These are phyloP conservation scores for Drosophila pseudoobscura DNA, from an alignment of 1,140 invertebrate genomes.

Conservation along the genomic window DNA sequence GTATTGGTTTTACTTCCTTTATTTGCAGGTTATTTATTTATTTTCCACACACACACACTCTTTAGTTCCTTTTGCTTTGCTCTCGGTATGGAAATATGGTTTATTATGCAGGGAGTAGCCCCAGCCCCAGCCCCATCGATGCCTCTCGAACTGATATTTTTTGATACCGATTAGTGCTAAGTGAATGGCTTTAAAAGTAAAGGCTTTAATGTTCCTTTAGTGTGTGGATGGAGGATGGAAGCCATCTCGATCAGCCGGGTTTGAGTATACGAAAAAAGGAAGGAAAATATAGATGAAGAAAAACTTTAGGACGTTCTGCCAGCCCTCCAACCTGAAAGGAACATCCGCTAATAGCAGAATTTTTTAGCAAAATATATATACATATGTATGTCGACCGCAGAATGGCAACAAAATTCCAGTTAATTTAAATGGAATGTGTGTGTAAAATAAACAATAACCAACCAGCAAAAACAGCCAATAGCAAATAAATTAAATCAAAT, in stretches of 20 bases:
- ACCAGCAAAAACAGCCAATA: slow-evolving; percentile 8
- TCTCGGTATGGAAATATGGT: too few relatives aligned
- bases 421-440: slow-evolving; percentile 60
- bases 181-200: slow-evolving; percentile 1
- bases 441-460: slow-evolving; percentile 52
- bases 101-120: too few relatives aligned
- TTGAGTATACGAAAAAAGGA: too few relatives aligned
- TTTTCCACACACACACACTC: not conserved
- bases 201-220: slow-evolving; percentile 9
- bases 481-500: slow-evolving; percentile 29
- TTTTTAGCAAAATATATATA: too few relatives aligned
- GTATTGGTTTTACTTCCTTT: not conserved
- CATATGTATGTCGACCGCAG: not conserved
- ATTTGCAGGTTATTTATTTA: not conserved
- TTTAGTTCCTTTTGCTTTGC: not conserved
- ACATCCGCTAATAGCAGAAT: too few relatives aligned
- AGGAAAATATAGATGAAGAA: too few relatives aligned
- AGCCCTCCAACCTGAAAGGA: too few relatives aligned
- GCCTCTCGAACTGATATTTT: not conserved
- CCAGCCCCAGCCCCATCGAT: too few relatives aligned
- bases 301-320: too few relatives aligned
- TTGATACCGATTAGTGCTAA: not conserved
- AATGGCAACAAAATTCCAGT: slow-evolving; percentile 44
- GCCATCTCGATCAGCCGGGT: too few relatives aligned
- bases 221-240: not conserved